Evolutionary conservation across 2,113 vertebrate genomes (phyloP), one percentile per base, ranked within the genome.

Genomic region (Phylloscopus trochilus): DNA sequence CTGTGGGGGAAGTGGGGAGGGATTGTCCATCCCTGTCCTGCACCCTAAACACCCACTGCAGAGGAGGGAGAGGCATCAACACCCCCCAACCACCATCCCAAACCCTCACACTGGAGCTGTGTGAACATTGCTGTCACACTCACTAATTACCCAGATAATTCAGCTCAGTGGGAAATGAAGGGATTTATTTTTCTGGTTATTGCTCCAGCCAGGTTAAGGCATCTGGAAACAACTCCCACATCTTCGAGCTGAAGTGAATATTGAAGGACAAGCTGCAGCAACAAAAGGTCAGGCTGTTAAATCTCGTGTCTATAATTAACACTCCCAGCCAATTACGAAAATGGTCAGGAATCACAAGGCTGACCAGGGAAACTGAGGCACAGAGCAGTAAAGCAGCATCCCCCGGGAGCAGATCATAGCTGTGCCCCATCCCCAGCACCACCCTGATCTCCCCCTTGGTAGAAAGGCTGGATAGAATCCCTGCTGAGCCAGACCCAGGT

Each of bases 61-160:
- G 4, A 10, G 4, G 1, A 10, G 10, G 24, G 5, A 90, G 33
- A 91, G n/a, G 19, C 58, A 68, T 21, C 62, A n/a, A 9, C 4
- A 62, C 30, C 0, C 31, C 49, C 0, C 44, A 63, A 0, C 13
- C 5, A 1, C 0, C 0, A 26, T n/a, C 43, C 46, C 72, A 59
- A 7, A 53, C 4, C 41, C 51, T 55, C 44, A 28, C 35, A 2
- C n/a, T 46, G 44, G 27, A 30, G 15, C 62, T 82, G 33, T 31
- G n/a, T 53, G n/a, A 89, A 23, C 21, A 2, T 7, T 69, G n/a
- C 26, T 58, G 23, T 60, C 74, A 35, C 0, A 0, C 13, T 91
- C 43, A 8, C 53, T 75, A 81, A 58, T 85, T 82, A 80, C 24
- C 31, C 22, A 1, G 55, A 26, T 44, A 66, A 77, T 93, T 55